These are phyloP conservation scores for Doryteuthis pealeii DNA, from an alignment of 1,140 invertebrate species.

Conservation along the genomic window DNA sequence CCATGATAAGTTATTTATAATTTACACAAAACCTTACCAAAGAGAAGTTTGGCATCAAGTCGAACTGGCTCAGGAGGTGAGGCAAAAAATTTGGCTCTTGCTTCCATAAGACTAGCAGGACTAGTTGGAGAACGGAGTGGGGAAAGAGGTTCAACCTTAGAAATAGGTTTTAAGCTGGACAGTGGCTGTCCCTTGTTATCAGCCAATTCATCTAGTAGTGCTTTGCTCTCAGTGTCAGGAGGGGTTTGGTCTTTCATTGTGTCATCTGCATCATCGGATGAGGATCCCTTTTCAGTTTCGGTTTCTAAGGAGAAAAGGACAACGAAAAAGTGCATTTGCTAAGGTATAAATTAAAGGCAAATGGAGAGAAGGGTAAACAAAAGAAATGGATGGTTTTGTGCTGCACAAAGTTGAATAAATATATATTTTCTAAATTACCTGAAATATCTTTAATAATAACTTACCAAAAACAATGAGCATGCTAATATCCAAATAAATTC, in stretches of 20 bases:
- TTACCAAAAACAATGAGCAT: too few relatives aligned
- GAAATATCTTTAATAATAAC: too few relatives aligned
- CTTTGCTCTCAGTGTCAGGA: constrained; percentile 4
- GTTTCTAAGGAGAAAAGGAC: not conserved
- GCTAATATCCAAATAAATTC: too few relatives aligned
- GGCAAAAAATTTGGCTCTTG: constrained; percentile 51
- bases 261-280: constrained; percentile 36
- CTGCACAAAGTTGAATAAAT: too few relatives aligned
- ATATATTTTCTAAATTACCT: too few relatives aligned
- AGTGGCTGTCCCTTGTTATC: not conserved
- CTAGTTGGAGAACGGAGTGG: constrained; percentile 20
- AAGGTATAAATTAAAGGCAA: too few relatives aligned
- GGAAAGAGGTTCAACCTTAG: not conserved
- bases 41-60: constrained; percentile 51
- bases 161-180: not conserved
- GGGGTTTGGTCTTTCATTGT: constrained; percentile 12
- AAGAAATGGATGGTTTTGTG: too few relatives aligned
- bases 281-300: constrained; percentile 6
- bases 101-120: constrained; percentile 29
- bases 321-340: too few relatives aligned
- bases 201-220: not conserved
- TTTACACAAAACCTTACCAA: constrained; percentile 35
- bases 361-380: too few relatives aligned
- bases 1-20: too few relatives aligned
- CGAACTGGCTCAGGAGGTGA: constrained; percentile 48